phyloP scores from a whole-genome alignment of 2,888 invertebrate species.

The Sylvicola fuscatus region DNA sequence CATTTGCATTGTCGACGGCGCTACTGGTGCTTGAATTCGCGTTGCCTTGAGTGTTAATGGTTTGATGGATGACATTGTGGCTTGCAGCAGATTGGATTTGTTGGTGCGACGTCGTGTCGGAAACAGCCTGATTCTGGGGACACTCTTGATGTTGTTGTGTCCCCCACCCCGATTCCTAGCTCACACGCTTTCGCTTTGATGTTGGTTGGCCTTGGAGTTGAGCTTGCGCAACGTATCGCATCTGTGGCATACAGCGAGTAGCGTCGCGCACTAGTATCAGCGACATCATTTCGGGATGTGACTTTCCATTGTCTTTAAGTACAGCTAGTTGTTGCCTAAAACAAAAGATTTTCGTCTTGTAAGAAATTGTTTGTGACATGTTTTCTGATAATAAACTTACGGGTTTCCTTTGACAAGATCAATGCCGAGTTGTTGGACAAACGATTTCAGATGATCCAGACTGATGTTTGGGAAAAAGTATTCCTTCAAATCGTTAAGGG shows the following conservation, averaged over 20 bases:
- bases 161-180: conserved; percentile 29
- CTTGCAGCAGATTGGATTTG: not conserved
- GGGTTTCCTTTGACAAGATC: conserved; percentile 66
- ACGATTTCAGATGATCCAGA: conserved; percentile 23
- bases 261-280: conserved; percentile 67
- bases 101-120: conserved; percentile 5
- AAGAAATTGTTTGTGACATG: too few relatives aligned
- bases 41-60: not conserved
- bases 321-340: conserved; percentile 53
- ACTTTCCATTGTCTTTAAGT: conserved; percentile 54
- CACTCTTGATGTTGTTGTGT: conserved; percentile 19
- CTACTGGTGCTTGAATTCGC: not conserved
- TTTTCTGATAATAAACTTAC: conserved; percentile 30
- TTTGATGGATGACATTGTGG: not conserved
- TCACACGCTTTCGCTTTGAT: conserved; percentile 22
- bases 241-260: conserved; percentile 64
- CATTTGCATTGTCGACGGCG: not conserved
- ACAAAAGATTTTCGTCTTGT: conserved; percentile 3
- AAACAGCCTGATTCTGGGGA: conserved; percentile 12
- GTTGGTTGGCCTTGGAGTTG: conserved; percentile 22
- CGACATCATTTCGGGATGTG: conserved; percentile 50
- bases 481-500: conserved; percentile 58
- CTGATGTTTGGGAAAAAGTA: conserved; percentile 62
- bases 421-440: too few relatives aligned
- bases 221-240: conserved; percentile 41